These are phyloP conservation scores for Helicolenus hilgendorfi DNA, from an alignment of 2,797 vertebrate genomes.

Conservation along the genomic window DNA sequence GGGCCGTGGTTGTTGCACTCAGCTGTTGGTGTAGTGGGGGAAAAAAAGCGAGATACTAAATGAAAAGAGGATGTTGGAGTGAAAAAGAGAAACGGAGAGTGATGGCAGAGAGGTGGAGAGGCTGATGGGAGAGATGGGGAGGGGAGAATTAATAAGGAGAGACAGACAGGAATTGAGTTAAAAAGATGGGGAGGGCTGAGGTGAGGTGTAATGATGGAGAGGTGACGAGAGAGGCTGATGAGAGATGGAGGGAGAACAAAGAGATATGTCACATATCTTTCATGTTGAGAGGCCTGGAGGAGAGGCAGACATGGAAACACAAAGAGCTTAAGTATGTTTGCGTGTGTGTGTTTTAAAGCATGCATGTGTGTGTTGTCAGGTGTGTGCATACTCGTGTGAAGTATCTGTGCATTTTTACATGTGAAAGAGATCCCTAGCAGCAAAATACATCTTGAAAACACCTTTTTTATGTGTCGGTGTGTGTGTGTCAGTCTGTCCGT, in stretches of 20 bases:
- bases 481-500: not conserved
- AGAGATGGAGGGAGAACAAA: conserved; percentile 71
- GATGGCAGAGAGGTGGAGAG: conserved; percentile 62
- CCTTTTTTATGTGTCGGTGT: not conserved
- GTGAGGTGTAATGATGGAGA: conserved; percentile 73
- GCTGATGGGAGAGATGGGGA: conserved; percentile 46
- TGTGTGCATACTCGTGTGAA: conserved; percentile 20
- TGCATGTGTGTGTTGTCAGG: conserved; percentile 14
- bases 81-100: conserved; percentile 21
- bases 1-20: conserved; percentile 15
- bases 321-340: conserved; percentile 67
- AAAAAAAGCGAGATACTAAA: conserved; percentile 22
- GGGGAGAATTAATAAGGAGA: conserved; percentile 65
- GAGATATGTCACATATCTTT: conserved; percentile 73
- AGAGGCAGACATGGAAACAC: conserved; percentile 75
- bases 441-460: not conserved
- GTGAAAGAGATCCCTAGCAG: conserved; percentile 14
- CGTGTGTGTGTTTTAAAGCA: conserved; percentile 6
- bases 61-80: conserved; percentile 39
- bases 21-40: conserved; percentile 24
- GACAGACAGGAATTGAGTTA: conserved; percentile 62
- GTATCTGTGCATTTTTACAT: conserved; percentile 29
- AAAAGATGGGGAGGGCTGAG: conserved; percentile 50
- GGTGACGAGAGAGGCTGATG: conserved; percentile 67
- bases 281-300: conserved; percentile 58